A percentile compares a stretch with the other conserved stretches of the same genome.
These are phyloP conservation scores for Drosophila pruinosa DNA, from an alignment of 1,140 invertebrate genomes.

Conservation along the genomic window DNA sequence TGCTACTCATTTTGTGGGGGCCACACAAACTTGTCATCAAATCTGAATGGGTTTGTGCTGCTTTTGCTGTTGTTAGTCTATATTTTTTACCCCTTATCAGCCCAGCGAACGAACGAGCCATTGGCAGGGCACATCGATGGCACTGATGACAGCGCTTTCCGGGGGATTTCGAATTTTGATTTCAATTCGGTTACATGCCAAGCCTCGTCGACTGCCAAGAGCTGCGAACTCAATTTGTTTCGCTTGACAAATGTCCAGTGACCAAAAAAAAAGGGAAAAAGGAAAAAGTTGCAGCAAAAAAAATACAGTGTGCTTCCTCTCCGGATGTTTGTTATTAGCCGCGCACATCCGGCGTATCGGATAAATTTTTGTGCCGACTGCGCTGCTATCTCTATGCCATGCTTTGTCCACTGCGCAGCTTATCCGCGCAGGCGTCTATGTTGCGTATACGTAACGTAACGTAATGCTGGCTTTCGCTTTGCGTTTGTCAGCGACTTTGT, in stretches of 20 bases:
- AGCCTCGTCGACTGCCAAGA: slow-evolving; percentile 16
- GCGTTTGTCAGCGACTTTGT: slow-evolving; percentile 34
- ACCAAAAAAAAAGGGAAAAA: slow-evolving; percentile 41
- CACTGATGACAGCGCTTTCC: slow-evolving; percentile 36
- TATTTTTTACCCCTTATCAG: slow-evolving; percentile 15
- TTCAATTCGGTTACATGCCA: slow-evolving; percentile 50
- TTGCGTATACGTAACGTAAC: slow-evolving; percentile 69
- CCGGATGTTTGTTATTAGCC: slow-evolving; percentile 82
- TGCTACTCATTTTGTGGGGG: slow-evolving; percentile 9
- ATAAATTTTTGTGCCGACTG: slow-evolving; percentile 53
- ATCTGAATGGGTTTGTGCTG: slow-evolving; percentile 38
- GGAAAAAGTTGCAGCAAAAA: slow-evolving; percentile 4
- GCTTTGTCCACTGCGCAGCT: slow-evolving; percentile 37
- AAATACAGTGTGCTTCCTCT: slow-evolving; percentile 64
- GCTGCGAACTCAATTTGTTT: slow-evolving; percentile 74
- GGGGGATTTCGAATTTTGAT: slow-evolving; percentile 48
- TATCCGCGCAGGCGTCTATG: slow-evolving; percentile 71
- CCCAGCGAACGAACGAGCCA: background rate
- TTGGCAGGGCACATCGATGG: slow-evolving; percentile 21
- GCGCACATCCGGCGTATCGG: slow-evolving; percentile 64
- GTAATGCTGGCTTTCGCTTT: slow-evolving; percentile 7
- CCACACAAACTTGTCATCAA: slow-evolving; percentile 41
- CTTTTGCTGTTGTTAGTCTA: slow-evolving; percentile 14
- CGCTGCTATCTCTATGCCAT: slow-evolving; percentile 10
- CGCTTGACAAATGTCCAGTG: slow-evolving; percentile 74